Conservation (phyloP, 2,888 invertebrate species). For the Apamea monoglypha region DNA sequence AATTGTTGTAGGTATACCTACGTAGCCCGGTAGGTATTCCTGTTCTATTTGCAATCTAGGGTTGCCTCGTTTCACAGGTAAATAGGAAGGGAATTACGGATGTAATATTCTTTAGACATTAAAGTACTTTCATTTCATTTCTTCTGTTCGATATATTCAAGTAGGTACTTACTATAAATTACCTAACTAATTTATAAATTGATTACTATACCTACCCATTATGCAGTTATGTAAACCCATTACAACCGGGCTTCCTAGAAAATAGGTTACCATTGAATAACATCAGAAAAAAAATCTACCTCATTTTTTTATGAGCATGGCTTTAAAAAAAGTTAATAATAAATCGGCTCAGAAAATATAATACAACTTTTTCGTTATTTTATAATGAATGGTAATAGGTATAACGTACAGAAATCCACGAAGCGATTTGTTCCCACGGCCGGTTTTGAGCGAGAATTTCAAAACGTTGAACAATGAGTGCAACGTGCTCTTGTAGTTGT, state of each 20-base stretch:
- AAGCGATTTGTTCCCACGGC: conserved; percentile 83
- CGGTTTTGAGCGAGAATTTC: conserved; percentile 83
- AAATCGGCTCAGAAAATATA: conserved; percentile 20
- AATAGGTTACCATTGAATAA: background rate
- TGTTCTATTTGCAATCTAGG: conserved; percentile 43
- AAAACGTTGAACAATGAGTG: conserved; percentile 87
- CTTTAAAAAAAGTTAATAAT: background rate
- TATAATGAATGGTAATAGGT: conserved; percentile 43
- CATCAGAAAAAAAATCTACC: background rate
- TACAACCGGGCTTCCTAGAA: background rate
- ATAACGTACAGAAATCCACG: conserved; percentile 66
- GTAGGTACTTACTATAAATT: background rate
- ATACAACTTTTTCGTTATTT: conserved; percentile 31
- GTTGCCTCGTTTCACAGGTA: conserved; percentile 21
- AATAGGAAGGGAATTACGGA: background rate
- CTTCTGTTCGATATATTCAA: background rate
- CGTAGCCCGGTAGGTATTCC: conserved; percentile 23
- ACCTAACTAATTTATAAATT: background rate
- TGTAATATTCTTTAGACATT: background rate
- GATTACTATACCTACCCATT: background rate
- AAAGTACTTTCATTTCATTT: background rate
- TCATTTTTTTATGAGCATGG: background rate
- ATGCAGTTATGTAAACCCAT: background rate
- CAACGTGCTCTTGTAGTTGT: conserved; percentile 72
- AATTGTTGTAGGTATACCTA: conserved; percentile 41